Conservation (phyloP, 1,140 invertebrate genomes). For the roundworm (Caenorhabditis elegans) region WBcel235 BX284606.5:11141501-11142000, state of each 20-base stretch:
- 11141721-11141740: constrained; percentile 26
- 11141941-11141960: constrained; percentile 33
- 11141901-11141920: not conserved
- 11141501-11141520: not conserved
- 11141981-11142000: not conserved
- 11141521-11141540: not conserved
- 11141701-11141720: constrained; percentile 31
- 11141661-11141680: constrained; percentile 29
- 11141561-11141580: not conserved
- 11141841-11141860: not conserved
- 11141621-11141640: not conserved
- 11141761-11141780: constrained; percentile 32
- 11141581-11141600: not conserved
- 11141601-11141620: not conserved
- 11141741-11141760: constrained; percentile 1
- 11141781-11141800: not conserved
- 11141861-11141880: not conserved
- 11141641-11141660: constrained; percentile 13
- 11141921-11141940: constrained; percentile 5
- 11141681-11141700: constrained; percentile 21
- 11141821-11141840: not conserved
- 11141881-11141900: not conserved
- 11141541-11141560: not conserved
- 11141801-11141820: too few relatives aligned
- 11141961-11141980: constrained; percentile 23